Evolutionary conservation across 2,797 vertebrate genomes (phyloP), one percentile per base, ranked within the genome.

Genomic region (Leptodactylus fallax): DNA sequence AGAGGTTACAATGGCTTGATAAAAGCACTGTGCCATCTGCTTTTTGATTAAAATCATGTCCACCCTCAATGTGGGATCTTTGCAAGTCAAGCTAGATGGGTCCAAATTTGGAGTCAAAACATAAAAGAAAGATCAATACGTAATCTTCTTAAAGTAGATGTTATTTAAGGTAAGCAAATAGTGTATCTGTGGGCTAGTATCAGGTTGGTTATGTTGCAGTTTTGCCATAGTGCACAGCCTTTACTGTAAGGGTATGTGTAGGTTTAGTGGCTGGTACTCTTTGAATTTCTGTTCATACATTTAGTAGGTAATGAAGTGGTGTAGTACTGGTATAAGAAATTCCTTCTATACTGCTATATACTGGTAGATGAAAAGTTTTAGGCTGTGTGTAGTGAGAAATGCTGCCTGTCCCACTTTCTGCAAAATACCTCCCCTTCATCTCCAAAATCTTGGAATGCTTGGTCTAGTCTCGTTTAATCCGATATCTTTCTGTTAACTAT

Each of bases 1-100:
- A 51, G 16, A 21, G 79, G 80, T 63, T 63, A 74, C 27, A 78
- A n/a, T 47, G 19, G 17, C 49, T 61, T 74, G 55, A 81, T 81
- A 45, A 81, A 72, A 80, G 61, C 19, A 45, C 49, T 56, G 58
- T 79, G 74, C 60, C n/a, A 69, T 60, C 23, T 21, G 25, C 56
- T 51, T 69, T 55, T 53, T 69, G 65, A 83, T 67, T 55, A 51
- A 27, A 36, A 71, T 36, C 81, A 55, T 23, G 45, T 83, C 7
- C 45, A 49, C 47, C 21, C 19, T 76, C 72, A 76, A 23, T 76
- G 47, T 21, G 11, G 19, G 47, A 76, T 76, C 45, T 12, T 76
- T 76, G 36, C 21, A 76, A 51, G 19, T 76, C 10, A n/a, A 51
- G 19, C 45, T 49, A 76, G 36, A 51, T 49, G 19, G 45, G 72